A percentile compares a stretch with the other conserved stretches of the same genome.
Conservation (phyloP, 2,113 vertebrate species). For the Sorex araneus region DNA sequence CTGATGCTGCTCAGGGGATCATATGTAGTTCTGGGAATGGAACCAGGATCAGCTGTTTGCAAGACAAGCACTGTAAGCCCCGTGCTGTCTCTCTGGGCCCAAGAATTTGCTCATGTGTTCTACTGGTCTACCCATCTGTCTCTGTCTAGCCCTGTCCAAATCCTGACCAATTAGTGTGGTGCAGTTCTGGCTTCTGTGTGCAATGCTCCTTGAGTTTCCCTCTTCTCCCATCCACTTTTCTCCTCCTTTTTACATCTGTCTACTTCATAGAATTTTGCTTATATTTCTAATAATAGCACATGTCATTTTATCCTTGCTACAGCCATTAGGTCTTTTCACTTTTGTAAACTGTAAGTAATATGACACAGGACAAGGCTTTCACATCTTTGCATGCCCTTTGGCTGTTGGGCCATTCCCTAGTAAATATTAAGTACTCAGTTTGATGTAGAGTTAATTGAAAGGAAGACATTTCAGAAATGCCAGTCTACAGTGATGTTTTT, state of each 20-base stretch:
- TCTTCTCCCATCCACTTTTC: background rate
- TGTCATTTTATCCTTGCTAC: background rate
- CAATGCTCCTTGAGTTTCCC: background rate
- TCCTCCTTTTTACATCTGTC: background rate
- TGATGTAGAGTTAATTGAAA: background rate
- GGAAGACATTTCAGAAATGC: background rate
- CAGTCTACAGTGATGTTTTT: background rate
- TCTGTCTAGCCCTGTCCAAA: background rate
- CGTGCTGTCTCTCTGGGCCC: too few relatives aligned
- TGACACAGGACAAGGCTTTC: background rate
- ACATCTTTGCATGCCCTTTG: background rate
- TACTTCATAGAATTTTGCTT: background rate
- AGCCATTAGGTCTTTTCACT: background rate
- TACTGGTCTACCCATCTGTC: background rate
- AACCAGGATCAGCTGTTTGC: too few relatives aligned
- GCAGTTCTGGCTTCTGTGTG: background rate
- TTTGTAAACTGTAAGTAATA: background rate
- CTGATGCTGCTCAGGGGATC: too few relatives aligned
- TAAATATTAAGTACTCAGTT: background rate
- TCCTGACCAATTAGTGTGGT: background rate
- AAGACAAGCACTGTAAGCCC: too few relatives aligned
- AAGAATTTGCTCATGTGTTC: background rate
- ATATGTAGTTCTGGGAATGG: too few relatives aligned
- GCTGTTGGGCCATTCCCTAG: background rate
- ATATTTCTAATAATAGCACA: background rate